These are phyloP conservation scores for Entomobrya multifasciata DNA, from an alignment of 2,888 invertebrate genomes.

Conservation along the genomic window DNA sequence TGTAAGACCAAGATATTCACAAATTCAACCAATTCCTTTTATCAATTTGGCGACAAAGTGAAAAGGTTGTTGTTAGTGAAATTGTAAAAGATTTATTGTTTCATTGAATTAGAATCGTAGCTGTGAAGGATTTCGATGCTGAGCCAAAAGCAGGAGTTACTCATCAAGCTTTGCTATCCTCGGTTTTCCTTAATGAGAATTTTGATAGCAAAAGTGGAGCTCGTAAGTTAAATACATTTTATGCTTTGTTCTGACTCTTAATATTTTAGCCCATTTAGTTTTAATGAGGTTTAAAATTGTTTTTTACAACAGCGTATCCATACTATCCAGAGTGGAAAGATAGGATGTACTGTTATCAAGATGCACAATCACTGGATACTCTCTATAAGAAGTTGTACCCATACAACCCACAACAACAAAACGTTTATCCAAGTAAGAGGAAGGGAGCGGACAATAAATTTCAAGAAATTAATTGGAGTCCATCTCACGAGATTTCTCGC, in stretches of 20 bases:
- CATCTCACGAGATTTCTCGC: neutral
- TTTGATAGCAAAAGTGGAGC: conserved; percentile 42
- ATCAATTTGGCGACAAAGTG: too few species aligned
- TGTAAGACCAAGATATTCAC: conserved; percentile 7
- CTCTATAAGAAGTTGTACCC: neutral
- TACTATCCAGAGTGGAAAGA: neutral
- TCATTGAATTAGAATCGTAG: conserved; percentile 42
- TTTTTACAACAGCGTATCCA: conserved; percentile 21
- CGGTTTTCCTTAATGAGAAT: conserved; percentile 12
- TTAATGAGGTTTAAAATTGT: too few species aligned
- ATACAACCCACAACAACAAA: too few species aligned
- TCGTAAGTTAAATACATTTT: too few species aligned
- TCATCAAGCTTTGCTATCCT: conserved; percentile 27
- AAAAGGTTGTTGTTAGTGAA: too few species aligned
- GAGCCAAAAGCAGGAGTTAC: neutral
- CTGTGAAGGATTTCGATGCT: conserved; percentile 19
- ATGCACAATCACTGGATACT: neutral
- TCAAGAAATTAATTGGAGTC: neutral
- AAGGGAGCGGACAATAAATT: neutral
- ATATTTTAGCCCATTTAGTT: too few species aligned
- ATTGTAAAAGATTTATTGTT: too few species aligned
- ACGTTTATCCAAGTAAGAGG: neutral
- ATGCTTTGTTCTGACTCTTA: too few species aligned
- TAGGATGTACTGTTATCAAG: neutral
- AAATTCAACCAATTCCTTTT: too few species aligned